Evolutionary conservation across 2,797 vertebrate genomes (phyloP), one percentile per base, ranked within the genome.

Genomic region (Momotus momota): DNA sequence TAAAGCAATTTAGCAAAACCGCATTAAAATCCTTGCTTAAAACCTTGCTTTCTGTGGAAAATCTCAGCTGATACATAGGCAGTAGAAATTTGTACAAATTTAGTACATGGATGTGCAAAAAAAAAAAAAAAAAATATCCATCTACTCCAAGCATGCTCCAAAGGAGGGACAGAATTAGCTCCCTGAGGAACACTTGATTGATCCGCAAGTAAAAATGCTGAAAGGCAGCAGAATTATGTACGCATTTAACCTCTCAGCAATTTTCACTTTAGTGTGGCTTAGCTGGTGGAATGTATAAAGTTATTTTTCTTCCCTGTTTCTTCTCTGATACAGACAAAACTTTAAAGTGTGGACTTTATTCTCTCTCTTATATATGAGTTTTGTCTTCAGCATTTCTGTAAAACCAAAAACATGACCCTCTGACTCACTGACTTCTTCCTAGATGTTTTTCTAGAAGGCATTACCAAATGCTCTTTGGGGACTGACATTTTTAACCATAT

Each of bases 91-190:
- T 61, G 40, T 91, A 78, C 51, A 61, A 83, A 88, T 94, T 91
- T 81, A 83, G 72, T 22, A 81, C 61, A n/a, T 38, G 27, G 29
- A 69, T 45, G 15, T 73, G 55, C 25, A 57, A 77, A 79, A 81
- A 41, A n/a, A 46, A 10, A 23, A 38, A 31, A 51, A 33, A 46
- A 10, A 46, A 38, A 43, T 10, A 48, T 64, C 54, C 33, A 55
- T 83, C 60, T 78, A 49, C 9, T 25, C 61, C 0, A 1, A 91
- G 17, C 61, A 55, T 83, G 54, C 29, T 93, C 75, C 49, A 86
- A 89, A 91, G 23, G 26, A 86, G 65, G 58, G 51, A 90, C 75
- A 91, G 61, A 95, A 72, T 94, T 92, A 96, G 52, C 88, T 84
- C 38, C 40, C 77, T 52, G 41, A 89, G 49, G 69, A 93, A 73